Conservation (phyloP, 2,888 invertebrate species). For the Apotomis capreana region DNA sequence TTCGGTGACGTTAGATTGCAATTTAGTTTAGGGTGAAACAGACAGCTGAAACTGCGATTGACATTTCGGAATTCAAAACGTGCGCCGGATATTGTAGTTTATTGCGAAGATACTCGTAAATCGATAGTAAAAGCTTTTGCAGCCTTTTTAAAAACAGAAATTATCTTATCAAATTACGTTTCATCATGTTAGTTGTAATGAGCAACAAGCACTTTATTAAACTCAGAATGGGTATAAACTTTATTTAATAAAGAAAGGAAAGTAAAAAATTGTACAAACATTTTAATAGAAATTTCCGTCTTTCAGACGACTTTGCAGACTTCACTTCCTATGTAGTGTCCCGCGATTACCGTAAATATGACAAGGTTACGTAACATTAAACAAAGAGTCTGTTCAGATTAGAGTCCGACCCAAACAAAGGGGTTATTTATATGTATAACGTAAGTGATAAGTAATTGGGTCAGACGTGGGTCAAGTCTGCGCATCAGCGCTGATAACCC, state of each 20-base stretch:
- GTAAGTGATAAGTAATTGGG: conserved; percentile 73
- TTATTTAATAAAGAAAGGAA: background rate
- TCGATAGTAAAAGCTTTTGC: too few relatives aligned
- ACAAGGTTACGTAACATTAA: conserved; percentile 28
- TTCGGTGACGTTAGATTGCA: conserved; percentile 18
- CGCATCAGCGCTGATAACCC: conserved; percentile 70
- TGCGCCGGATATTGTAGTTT: background rate
- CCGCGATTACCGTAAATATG: background rate
- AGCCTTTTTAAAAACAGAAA: too few relatives aligned
- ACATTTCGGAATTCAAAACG: background rate
- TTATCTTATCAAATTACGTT: too few relatives aligned
- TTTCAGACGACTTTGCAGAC: background rate
- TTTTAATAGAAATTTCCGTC: background rate
- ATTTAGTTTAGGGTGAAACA: conserved; percentile 13
- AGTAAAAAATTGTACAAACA: background rate
- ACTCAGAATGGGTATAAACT: too few relatives aligned
- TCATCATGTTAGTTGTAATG: too few relatives aligned
- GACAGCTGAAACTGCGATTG: background rate
- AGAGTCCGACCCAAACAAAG: conserved; percentile 50
- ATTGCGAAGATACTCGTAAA: too few relatives aligned
- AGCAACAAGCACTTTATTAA: too few relatives aligned
- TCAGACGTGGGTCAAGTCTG: conserved; percentile 74
- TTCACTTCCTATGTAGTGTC: conserved; percentile 29
- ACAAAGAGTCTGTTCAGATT: conserved; percentile 27
- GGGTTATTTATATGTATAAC: conserved; percentile 53